Evolutionary conservation across 2,888 invertebrate genomes (phyloP).

Genomic region (Xestobium rufovillosum): DNA sequence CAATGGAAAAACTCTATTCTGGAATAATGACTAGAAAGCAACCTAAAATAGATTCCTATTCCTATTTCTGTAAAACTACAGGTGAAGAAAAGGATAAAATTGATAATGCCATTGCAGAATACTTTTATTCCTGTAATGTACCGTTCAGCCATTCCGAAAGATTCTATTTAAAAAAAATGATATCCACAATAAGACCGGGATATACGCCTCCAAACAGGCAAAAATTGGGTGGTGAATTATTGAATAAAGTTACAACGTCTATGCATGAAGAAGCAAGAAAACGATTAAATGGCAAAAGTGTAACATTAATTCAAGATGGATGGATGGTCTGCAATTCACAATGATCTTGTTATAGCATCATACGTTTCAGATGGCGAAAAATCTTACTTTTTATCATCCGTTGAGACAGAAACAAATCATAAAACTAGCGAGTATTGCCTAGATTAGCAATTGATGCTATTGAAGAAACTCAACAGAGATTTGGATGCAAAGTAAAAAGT

Average conservation of each 20-base stretch:
- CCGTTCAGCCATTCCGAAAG: constrained; percentile 11
- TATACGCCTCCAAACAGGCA: constrained; percentile 11
- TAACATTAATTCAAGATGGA: constrained; percentile 15
- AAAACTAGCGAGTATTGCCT: constrained; percentile 13
- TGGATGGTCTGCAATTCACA: constrained; percentile 11
- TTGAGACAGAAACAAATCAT: constrained; percentile 9
- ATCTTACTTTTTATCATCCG: constrained; percentile 10
- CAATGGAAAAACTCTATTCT: no score
- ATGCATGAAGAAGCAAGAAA: constrained; percentile 8
- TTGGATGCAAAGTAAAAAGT: constrained; percentile 10
- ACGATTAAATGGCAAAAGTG: constrained; percentile 10
- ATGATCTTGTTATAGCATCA: constrained; percentile 11
- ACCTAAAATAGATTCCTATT: constrained; percentile 5
- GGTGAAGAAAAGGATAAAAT: constrained; percentile 5
- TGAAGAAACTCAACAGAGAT: constrained; percentile 9
- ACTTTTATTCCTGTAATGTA: constrained; percentile 14
- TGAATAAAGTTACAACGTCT: constrained; percentile 8
- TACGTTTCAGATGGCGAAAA: constrained; percentile 12
- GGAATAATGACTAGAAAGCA: no score
- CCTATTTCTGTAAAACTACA: constrained; percentile 8
- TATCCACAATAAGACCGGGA: constrained; percentile 9
- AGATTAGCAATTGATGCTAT: constrained; percentile 11
- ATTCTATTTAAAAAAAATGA: constrained; percentile 13
- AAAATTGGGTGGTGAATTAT: constrained; percentile 10
- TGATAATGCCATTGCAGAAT: constrained; percentile 10